Conservation (phyloP, 2,797 vertebrate species). For the Streptopelia turtur region DNA sequence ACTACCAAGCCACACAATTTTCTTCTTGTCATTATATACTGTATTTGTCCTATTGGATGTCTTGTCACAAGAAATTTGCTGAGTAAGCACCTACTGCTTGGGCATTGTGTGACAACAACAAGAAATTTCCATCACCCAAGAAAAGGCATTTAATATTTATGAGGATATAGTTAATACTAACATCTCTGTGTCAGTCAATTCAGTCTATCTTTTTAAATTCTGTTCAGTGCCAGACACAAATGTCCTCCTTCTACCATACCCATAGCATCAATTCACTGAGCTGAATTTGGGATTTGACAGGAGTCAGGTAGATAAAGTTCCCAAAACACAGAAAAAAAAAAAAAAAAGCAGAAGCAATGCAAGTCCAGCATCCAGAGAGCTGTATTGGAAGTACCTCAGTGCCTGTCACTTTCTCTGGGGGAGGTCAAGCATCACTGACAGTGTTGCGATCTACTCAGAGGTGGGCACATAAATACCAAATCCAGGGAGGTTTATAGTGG, state of each 20-base stretch:
- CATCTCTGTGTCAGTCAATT: background rate
- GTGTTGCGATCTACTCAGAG: background rate
- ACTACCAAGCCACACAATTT: background rate
- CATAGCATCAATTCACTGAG: background rate
- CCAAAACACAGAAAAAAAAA: background rate
- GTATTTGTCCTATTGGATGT: background rate
- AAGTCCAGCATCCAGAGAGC: background rate
- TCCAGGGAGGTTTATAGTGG: background rate
- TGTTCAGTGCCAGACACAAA: background rate
- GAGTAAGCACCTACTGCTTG: background rate
- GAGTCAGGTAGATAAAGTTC: background rate
- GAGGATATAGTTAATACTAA: background rate
- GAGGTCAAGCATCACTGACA: background rate
- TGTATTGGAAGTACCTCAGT: background rate
- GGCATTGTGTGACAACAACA: background rate
- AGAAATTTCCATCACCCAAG: background rate
- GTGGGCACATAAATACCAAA: background rate
- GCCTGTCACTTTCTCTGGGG: background rate
- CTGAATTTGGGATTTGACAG: background rate
- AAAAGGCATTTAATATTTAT: background rate
- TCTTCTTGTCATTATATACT: background rate
- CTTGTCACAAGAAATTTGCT: background rate
- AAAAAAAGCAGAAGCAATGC: background rate
- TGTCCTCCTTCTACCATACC: background rate
- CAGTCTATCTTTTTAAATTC: background rate